These are phyloP conservation scores for Stichodactyla helianthus DNA, from an alignment of 64 coral and sea anemone species.

Conservation along the genomic window DNA sequence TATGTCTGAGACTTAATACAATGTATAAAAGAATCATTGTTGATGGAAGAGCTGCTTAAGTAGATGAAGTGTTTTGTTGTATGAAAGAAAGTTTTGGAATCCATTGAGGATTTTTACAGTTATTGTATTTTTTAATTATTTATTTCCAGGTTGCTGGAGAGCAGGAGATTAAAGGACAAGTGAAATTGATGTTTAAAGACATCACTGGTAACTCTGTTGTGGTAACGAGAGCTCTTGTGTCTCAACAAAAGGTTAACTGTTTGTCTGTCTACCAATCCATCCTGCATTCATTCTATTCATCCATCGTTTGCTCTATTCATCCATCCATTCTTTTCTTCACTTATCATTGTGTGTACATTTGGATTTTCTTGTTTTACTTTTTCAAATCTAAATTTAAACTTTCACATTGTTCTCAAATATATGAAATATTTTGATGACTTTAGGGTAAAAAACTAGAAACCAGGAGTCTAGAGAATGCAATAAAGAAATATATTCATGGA, in stretches of 20 bases:
- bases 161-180: slow-evolving; percentile 83
- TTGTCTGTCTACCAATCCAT: neutral
- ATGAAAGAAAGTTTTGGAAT: too few relatives aligned
- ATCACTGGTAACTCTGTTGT: slow-evolving; percentile 71
- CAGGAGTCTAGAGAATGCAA: slow-evolving; percentile 63
- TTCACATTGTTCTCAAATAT: neutral
- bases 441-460: slow-evolving; percentile 72
- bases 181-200: slow-evolving; percentile 86
- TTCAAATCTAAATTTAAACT: too few relatives aligned
- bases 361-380: too few relatives aligned
- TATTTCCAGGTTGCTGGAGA: slow-evolving; percentile 77
- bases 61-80: too few relatives aligned
- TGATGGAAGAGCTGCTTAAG: too few relatives aligned
- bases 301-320: neutral
- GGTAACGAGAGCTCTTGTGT: slow-evolving; percentile 64
- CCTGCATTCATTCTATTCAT: neutral
- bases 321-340: neutral
- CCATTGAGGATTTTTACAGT: neutral
- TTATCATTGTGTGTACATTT: too few relatives aligned
- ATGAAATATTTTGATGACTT: neutral
- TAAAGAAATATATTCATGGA: slow-evolving; percentile 72
- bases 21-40: too few relatives aligned
- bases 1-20: too few relatives aligned
- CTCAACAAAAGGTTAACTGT: slow-evolving; percentile 72
- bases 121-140: neutral